Conservation (phyloP, 2,113 vertebrate species). For the Pyrgilauda ruficollis region DNA sequence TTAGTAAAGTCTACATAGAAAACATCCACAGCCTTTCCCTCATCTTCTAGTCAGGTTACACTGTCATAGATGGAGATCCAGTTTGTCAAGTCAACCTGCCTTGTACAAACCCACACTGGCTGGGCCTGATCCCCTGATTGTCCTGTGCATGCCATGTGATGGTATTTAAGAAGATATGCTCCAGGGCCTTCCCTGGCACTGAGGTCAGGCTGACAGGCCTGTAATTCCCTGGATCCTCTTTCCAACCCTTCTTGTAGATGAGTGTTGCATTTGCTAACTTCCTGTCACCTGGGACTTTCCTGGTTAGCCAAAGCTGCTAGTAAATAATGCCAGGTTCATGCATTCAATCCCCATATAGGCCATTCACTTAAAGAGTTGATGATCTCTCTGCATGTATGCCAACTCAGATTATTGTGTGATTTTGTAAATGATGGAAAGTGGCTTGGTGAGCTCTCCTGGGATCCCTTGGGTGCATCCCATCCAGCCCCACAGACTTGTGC, state of each 20-base stretch:
- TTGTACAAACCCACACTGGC: background rate
- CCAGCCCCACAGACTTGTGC: fast-evolving
- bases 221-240: background rate
- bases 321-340: background rate
- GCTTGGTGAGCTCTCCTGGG: background rate
- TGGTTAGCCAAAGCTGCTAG: background rate
- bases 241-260: background rate
- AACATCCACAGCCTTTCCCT: background rate
- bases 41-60: background rate
- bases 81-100: background rate
- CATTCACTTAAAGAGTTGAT: background rate
- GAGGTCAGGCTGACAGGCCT: background rate
- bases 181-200: background rate
- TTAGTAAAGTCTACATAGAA: background rate
- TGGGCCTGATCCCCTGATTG: background rate
- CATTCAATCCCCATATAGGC: background rate
- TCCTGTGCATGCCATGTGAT: fast-evolving
- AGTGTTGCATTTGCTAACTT: background rate
- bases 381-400: background rate
- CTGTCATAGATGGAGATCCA: background rate
- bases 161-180: background rate
- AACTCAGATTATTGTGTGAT: background rate
- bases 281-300: background rate
- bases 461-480: background rate
- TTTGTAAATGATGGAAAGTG: background rate